Percentiles rank a stretch among this genome's conserved stretches.
Evolutionary conservation across 2,888 invertebrate genomes (phyloP).

Genomic region (Lasioglossum calceatum): DNA sequence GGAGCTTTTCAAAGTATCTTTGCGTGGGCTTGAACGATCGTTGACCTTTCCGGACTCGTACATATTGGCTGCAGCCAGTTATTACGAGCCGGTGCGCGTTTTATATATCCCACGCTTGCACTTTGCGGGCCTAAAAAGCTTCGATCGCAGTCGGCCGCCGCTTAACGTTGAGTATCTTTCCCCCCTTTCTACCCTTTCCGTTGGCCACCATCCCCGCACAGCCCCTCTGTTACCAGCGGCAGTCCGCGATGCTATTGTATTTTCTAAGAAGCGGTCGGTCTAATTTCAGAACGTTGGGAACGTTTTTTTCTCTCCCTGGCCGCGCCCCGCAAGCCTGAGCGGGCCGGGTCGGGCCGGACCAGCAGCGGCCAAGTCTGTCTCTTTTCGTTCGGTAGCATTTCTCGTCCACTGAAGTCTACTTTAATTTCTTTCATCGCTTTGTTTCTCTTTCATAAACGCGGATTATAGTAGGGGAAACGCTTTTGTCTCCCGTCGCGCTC

Average conservation of each 20-base stretch:
- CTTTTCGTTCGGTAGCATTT: slow-evolving; percentile 31
- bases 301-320: neutral
- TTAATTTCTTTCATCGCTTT: slow-evolving; percentile 59
- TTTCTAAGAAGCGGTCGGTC: slow-evolving; percentile 59
- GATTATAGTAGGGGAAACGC: slow-evolving; percentile 52
- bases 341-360: neutral
- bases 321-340: neutral
- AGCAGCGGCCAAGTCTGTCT: neutral
- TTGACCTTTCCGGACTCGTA: slow-evolving; percentile 55
- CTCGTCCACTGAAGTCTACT: slow-evolving; percentile 48
- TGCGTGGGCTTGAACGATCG: slow-evolving; percentile 56
- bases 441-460: slow-evolving; percentile 61
- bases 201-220: neutral
- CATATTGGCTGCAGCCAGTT: slow-evolving; percentile 57
- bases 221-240: slow-evolving; percentile 19
- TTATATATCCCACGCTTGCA: slow-evolving; percentile 53
- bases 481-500: slow-evolving; percentile 57
- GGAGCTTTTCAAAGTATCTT: slow-evolving; percentile 38
- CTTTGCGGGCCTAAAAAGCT: slow-evolving; percentile 37
- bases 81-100: slow-evolving; percentile 51
- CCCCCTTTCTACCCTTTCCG: neutral
- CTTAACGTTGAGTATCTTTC: neutral
- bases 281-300: slow-evolving; percentile 48
- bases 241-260: slow-evolving; percentile 49
- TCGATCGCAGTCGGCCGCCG: slow-evolving; percentile 43